These are phyloP conservation scores for Taenioides sp. DNA, from an alignment of 2,797 vertebrate genomes.

Conservation along the genomic window DNA sequence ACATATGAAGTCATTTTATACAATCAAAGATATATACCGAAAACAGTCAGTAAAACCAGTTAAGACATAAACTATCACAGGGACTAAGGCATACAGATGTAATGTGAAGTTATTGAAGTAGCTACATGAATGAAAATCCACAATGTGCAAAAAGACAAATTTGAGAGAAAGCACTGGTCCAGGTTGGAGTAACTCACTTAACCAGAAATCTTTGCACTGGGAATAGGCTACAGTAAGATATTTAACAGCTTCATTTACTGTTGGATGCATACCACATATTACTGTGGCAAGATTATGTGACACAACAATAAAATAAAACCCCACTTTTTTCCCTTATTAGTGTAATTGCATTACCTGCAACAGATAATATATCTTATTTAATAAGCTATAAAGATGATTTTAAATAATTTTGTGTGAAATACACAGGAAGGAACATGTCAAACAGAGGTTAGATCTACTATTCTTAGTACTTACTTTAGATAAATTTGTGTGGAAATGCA, in stretches of 20 bases:
- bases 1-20: constrained; percentile 69
- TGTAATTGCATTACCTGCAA: background rate
- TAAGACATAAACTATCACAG: constrained; percentile 55
- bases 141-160: constrained; percentile 50
- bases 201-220: background rate
- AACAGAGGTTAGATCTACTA: background rate
- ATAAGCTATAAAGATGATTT: background rate
- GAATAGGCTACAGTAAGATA: background rate
- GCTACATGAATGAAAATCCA: constrained; percentile 42
- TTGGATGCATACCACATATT: background rate
- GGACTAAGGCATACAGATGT: constrained; percentile 50
- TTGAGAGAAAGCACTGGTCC: constrained; percentile 30
- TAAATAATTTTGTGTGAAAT: background rate
- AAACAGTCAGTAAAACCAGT: constrained; percentile 61
- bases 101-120: constrained; percentile 33
- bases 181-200: constrained; percentile 23
- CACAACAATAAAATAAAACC: background rate
- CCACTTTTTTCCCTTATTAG: background rate
- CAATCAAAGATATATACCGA: constrained; percentile 66
- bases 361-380: background rate
- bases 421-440: background rate
- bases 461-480: background rate
- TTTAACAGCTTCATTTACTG: background rate
- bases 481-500: background rate
- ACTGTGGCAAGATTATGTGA: background rate